Base-by-base conservation (phyloP, 2,113 vertebrate genomes). In the Malurus cyaneus region DNA sequence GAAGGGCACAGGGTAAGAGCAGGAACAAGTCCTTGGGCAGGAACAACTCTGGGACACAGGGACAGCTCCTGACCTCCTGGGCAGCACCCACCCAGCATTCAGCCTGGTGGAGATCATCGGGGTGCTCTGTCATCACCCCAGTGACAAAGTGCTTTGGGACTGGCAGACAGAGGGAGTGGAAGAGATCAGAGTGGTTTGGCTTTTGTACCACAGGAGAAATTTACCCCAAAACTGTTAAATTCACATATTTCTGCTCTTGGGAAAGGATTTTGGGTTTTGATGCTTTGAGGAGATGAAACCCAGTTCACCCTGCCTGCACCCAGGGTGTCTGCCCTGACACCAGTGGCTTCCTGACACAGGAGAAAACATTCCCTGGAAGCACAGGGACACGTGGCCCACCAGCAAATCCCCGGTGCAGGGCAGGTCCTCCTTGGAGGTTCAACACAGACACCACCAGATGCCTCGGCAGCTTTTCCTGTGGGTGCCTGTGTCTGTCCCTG, bases 11-110 rank as follows among this genome's bases (percentile, higher is more conserved):
- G 49, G 26, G 39, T 95, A 3, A 94, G 74, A 66, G 54, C 26
- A 86, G 80, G 21, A 86, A 41, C 14, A 44, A 86, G 8, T 46
- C 31, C 39, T 84, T 2, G 12, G 65, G 50, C 16, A 5, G 31
- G 34, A 32, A 67, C 0, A 0, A 73, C 42, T 66, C 28, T 18
- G n/a, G 71, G 62, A 47, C 4, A 5, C 0, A 0, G 41, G 57
- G 9, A 49, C 6, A 5, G 65, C 47, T 74, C 79, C 67, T 49
- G 65, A 14, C 16, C 19, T 70, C 0, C 29, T 39, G 52, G 42
- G n/a, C 60, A 86, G 52, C 56, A 54, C 21, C 47, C 46, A 74
- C 14, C 28, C 7, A 0, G 4, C 1, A 0, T n/a, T 53, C 1
- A 3, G 46, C 4, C 44, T 72, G 41, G 9, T 16, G 46, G 41